These are phyloP conservation scores for Drosophila greeni DNA, from an alignment of 2,888 invertebrate genomes.

Conservation along the genomic window DNA sequence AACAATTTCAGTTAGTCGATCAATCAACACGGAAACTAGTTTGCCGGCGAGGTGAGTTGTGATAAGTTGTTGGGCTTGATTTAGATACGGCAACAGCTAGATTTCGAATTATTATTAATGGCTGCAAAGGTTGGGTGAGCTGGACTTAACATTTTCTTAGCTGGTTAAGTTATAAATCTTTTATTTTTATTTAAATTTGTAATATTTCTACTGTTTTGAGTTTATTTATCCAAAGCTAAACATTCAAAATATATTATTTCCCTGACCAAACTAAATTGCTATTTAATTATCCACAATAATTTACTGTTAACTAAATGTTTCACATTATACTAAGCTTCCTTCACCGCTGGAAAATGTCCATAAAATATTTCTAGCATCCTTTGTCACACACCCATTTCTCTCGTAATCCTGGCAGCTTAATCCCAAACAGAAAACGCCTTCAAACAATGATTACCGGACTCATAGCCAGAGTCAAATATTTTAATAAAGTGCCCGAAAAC, in stretches of 20 bases:
- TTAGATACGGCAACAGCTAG: constrained; percentile 19
- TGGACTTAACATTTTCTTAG: neutral
- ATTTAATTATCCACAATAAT: neutral
- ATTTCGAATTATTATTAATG: constrained; percentile 20
- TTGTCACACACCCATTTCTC: constrained; percentile 28
- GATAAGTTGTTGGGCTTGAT: constrained; percentile 27
- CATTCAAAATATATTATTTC: neutral
- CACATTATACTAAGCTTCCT: neutral
- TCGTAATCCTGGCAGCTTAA: constrained; percentile 18
- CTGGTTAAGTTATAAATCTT: neutral
- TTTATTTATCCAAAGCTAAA: too few relatives aligned
- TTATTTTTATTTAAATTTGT: too few relatives aligned
- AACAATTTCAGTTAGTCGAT: constrained; percentile 61
- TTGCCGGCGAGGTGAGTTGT: constrained; percentile 24
- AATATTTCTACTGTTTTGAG: too few relatives aligned
- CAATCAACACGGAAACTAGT: constrained; percentile 63
- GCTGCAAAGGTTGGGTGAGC: constrained; percentile 5
- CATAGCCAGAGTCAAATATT: constrained; percentile 52
- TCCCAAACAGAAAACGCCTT: constrained; percentile 11
- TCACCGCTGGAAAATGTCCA: neutral
- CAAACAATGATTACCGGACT: constrained; percentile 54
- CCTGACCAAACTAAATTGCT: too few relatives aligned
- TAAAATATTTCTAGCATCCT: constrained; percentile 10
- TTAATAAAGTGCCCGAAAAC: constrained; percentile 69
- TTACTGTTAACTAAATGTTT: neutral